Conservation (phyloP, 2,113 vertebrate genomes). For the Aix galericulata region DNA sequence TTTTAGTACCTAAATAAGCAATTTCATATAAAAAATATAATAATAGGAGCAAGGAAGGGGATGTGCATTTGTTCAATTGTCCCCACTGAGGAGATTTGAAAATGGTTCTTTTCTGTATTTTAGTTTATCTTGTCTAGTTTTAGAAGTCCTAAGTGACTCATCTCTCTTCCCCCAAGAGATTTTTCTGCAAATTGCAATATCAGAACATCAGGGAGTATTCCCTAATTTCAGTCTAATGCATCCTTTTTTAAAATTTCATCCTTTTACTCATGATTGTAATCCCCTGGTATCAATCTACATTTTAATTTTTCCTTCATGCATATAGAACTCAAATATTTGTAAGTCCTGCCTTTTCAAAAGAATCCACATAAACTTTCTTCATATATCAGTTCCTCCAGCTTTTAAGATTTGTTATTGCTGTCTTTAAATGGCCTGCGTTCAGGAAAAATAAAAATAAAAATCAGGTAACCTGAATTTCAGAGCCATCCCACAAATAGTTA, state of each 20-base stretch:
- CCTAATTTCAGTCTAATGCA: neutral
- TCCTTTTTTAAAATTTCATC: neutral
- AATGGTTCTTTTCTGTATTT: neutral
- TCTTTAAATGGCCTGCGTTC: neutral
- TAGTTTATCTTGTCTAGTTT: neutral
- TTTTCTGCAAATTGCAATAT: neutral
- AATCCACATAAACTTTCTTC: neutral
- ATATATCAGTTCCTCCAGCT: neutral
- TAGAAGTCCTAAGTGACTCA: neutral
- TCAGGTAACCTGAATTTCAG: neutral
- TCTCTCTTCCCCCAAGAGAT: neutral
- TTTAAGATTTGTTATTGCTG: neutral
- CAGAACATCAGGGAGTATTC: neutral
- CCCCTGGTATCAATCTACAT: neutral
- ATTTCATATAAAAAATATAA: neutral
- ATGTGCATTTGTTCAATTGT: neutral
- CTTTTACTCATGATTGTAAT: neutral
- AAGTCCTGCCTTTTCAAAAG: neutral
- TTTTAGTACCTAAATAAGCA: neutral
- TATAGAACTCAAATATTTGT: neutral
- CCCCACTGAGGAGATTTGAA: neutral
- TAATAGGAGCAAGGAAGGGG: neutral
- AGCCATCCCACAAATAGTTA: neutral
- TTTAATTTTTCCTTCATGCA: neutral
- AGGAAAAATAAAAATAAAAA: neutral